phyloP scores from a whole-genome alignment of 2,888 invertebrate species.

The Nephrotoma flavescens region DNA sequence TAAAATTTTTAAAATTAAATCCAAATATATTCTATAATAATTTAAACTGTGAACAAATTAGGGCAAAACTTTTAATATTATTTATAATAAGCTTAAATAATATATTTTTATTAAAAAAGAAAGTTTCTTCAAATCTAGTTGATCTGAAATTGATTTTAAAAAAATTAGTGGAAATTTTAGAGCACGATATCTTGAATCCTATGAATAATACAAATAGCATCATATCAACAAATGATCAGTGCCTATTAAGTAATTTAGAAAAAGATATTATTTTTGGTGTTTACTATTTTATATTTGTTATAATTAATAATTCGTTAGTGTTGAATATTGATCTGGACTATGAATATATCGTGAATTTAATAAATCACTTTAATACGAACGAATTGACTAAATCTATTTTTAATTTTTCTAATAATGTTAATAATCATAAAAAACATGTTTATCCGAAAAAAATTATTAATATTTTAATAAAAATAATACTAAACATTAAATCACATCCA shows the following conservation, averaged over 20 bases:
- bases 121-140: slow-evolving; percentile 15
- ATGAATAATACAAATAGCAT: background rate
- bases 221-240: background rate
- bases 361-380: background rate
- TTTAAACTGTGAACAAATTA: slow-evolving; percentile 19
- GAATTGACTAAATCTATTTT: background rate
- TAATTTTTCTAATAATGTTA: background rate
- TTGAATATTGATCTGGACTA: background rate
- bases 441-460: slow-evolving; percentile 5
- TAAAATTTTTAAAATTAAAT: slow-evolving; percentile 18
- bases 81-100: slow-evolving; percentile 25
- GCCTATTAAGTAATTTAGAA: background rate
- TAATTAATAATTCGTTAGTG: background rate
- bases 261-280: background rate
- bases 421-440: background rate
- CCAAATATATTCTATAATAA: slow-evolving; percentile 7
- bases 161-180: slow-evolving; percentile 12
- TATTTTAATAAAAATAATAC: background rate
- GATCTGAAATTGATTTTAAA: slow-evolving; percentile 21
- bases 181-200: background rate
- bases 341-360: background rate
- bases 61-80: slow-evolving; percentile 22
- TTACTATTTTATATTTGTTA: background rate
- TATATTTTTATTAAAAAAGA: slow-evolving; percentile 20
- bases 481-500: background rate